Evolutionary conservation across 2,888 invertebrate genomes (phyloP).

Genomic region (Melieria crassipennis): DNA sequence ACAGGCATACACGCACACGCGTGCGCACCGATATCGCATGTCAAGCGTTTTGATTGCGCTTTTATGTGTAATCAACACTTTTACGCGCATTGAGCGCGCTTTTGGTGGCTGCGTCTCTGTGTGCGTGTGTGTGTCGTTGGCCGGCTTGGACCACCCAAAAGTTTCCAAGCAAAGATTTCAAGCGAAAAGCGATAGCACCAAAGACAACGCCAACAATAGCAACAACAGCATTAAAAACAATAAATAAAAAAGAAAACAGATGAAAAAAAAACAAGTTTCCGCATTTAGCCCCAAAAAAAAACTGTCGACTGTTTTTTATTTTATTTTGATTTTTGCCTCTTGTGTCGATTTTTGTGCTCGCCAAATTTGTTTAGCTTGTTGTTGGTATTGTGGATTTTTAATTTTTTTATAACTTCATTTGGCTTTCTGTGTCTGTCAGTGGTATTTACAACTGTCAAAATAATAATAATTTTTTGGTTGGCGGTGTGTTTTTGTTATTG

Average conservation of each 20-base stretch:
- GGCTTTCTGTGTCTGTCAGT: slow-evolving; percentile 18
- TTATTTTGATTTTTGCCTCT: too few relatives aligned
- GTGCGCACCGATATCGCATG: slow-evolving; percentile 26
- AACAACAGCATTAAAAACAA: slow-evolving; percentile 1
- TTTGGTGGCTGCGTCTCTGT: not conserved
- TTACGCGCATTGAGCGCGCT: not conserved
- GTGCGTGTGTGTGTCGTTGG: not conserved
- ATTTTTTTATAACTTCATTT: not conserved
- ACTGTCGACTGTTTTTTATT: not conserved
- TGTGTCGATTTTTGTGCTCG: too few relatives aligned
- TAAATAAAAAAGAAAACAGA: slow-evolving; percentile 8
- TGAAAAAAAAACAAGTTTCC: slow-evolving; percentile 12
- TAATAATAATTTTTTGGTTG: not conserved
- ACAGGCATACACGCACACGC: slow-evolving; percentile 33
- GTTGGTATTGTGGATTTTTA: not conserved
- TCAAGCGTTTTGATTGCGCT: not conserved
- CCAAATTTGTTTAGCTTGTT: not conserved
- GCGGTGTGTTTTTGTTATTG: not conserved
- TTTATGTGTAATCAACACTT: slow-evolving; percentile 5
- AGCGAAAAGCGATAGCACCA: too few relatives aligned
- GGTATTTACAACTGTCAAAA: slow-evolving; percentile 28
- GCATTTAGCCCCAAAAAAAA: not conserved
- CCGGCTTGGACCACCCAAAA: not conserved
- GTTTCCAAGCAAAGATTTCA: too few relatives aligned
- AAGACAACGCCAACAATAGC: not conserved